These are phyloP conservation scores for Harpegnathos saltator DNA, from an alignment of 1,140 invertebrate genomes.

Conservation along the genomic window DNA sequence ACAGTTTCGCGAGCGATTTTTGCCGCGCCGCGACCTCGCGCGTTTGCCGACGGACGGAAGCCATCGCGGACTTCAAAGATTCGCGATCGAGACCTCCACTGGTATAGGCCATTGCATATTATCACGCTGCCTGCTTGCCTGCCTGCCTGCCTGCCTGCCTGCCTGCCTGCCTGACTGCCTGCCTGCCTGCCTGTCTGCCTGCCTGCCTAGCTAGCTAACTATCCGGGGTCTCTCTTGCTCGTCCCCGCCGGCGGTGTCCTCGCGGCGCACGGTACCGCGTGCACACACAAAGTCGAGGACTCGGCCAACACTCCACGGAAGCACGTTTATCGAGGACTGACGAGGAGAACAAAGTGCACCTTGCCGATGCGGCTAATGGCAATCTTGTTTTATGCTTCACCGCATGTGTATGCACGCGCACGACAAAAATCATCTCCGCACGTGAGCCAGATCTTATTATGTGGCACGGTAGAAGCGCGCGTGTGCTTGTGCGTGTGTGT, in stretches of 20 bases:
- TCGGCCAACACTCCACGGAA: conserved; percentile 76
- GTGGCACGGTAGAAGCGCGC: no score
- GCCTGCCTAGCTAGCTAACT: no score
- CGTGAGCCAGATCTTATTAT: conserved; percentile 47
- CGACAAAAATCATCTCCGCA: conserved; percentile 46
- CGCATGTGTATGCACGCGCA: neutral
- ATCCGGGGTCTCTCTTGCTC: conserved; percentile 51
- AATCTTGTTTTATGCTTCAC: conserved; percentile 54
- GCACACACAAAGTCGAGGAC: conserved; percentile 80
- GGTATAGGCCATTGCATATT: conserved; percentile 81
- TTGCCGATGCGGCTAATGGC: conserved; percentile 69
- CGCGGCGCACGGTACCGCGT: conserved; percentile 66
- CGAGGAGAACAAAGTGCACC: conserved; percentile 70
- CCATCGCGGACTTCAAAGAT: conserved; percentile 78
- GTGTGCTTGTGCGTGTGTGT: no score
- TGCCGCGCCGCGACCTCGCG: conserved; percentile 64
- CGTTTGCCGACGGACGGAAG: conserved; percentile 60
- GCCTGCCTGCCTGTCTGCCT: conserved; percentile 32
- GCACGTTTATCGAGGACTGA: conserved; percentile 62
- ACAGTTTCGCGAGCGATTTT: conserved; percentile 75
- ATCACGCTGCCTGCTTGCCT: conserved; percentile 66
- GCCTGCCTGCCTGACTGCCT: no score
- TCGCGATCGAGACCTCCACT: conserved; percentile 68
- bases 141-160: conserved; percentile 12
- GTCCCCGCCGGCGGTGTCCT: conserved; percentile 54